These are phyloP conservation scores for Protula sp. DNA, from an alignment of 2,888 invertebrate genomes.

Conservation along the genomic window DNA sequence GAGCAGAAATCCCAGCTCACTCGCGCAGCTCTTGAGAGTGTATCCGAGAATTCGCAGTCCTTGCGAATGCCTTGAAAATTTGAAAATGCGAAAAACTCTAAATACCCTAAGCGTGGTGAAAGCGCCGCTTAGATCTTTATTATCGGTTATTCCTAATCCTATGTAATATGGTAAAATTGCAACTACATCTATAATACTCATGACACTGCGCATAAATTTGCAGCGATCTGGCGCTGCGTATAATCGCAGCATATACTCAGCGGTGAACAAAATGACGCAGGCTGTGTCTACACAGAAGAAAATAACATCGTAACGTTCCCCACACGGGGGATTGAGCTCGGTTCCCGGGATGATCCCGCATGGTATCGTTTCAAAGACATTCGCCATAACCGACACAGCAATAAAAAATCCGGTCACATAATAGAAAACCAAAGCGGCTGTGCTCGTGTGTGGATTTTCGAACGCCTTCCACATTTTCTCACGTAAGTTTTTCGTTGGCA, in stretches of 20 bases:
- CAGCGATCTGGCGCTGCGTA: constrained; percentile 96
- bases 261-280: constrained; percentile 99
- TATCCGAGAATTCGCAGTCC: constrained; percentile 97
- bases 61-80: constrained; percentile 99
- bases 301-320: constrained; percentile 85
- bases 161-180: constrained; percentile 99
- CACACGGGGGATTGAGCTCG: constrained; percentile 61
- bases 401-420: constrained; percentile 99
- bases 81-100: constrained; percentile 99
- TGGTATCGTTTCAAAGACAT: constrained; percentile 95
- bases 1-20: constrained; percentile 97
- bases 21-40: constrained; percentile 97
- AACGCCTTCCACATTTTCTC: constrained; percentile 99
- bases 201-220: constrained; percentile 95
- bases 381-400: constrained; percentile 99
- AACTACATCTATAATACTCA: constrained; percentile 99
- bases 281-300: constrained; percentile 99
- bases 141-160: constrained; percentile 86
- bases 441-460: constrained; percentile 96
- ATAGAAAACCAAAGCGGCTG: constrained; percentile 98
- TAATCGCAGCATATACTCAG: constrained; percentile 80
- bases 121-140: constrained; percentile 97
- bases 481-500: constrained; percentile 57
- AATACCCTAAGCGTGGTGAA: constrained; percentile 98
- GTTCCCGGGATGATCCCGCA: constrained; percentile 66